A percentile compares a stretch with the other conserved stretches of the same genome.
Conservation (phyloP, 2,113 vertebrate species). For the Protobothrops flavoviridis region DNA sequence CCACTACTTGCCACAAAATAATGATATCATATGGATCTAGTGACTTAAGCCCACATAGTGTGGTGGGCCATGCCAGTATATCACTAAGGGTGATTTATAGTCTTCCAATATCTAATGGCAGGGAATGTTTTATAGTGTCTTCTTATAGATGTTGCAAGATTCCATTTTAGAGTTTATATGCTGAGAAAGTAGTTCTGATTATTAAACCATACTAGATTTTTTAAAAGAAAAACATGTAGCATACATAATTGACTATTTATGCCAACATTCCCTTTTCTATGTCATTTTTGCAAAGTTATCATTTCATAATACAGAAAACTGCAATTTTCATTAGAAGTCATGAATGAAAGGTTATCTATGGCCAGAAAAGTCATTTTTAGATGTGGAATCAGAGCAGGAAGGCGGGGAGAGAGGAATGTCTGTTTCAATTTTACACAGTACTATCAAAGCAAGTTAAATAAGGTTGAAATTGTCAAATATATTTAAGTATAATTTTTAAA, state of each 20-base stretch:
- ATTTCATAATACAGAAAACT: not conserved
- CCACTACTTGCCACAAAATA: not conserved
- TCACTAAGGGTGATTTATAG: not conserved
- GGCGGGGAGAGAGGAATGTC: not conserved
- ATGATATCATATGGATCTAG: not conserved
- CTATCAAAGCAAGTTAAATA: not conserved
- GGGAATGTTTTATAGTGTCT: not conserved
- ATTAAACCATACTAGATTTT: not conserved
- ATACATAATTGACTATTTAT: not conserved
- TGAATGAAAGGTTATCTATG: not conserved
- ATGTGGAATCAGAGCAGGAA: not conserved
- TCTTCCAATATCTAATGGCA: not conserved
- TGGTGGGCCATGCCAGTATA: not conserved
- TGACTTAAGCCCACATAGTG: not conserved
- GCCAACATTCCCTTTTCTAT: not conserved
- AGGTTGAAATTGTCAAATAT: conserved; percentile 12
- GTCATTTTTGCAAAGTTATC: not conserved
- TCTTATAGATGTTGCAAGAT: not conserved
- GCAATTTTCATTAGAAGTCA: not conserved
- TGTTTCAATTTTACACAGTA: not conserved
- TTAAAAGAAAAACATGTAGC: not conserved
- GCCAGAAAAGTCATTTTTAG: not conserved
- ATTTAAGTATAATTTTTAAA: not conserved
- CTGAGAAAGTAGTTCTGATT: not conserved
- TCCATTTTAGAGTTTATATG: not conserved